Evolutionary conservation across 2,888 invertebrate species (phyloP).

Genomic region (Melieria picta): DNA sequence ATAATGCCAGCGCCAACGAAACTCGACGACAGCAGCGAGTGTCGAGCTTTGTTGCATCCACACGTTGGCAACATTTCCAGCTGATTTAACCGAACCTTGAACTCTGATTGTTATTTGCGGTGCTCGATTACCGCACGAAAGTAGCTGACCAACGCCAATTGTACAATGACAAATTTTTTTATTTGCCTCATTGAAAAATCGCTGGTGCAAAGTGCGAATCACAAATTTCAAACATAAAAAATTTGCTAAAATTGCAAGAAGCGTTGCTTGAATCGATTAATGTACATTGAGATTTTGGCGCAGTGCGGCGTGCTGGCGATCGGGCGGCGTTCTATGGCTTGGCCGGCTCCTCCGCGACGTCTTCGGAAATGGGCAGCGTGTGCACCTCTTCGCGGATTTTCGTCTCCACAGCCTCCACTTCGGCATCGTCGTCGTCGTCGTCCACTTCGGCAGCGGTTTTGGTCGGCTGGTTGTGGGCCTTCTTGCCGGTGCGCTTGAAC

Average conservation of each 20-base stretch:
- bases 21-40: background rate
- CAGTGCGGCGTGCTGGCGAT: background rate
- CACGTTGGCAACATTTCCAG: conserved; percentile 49
- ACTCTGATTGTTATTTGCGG: conserved; percentile 34
- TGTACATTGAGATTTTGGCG: conserved; percentile 18
- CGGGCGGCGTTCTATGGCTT: background rate
- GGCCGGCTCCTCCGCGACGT: conserved; percentile 5
- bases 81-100: conserved; percentile 58
- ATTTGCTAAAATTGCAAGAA: conserved; percentile 16
- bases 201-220: background rate
- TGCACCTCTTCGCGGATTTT: conserved; percentile 40
- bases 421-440: conserved; percentile 15
- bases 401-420: conserved; percentile 10
- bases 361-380: conserved; percentile 42
- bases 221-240: conserved; percentile 25
- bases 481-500: conserved; percentile 48
- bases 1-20: background rate
- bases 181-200: background rate
- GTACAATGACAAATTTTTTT: background rate
- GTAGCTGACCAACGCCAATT: background rate
- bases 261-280: conserved; percentile 1
- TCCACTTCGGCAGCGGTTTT: background rate
- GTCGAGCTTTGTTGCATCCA: conserved; percentile 3
- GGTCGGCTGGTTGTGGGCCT: background rate
- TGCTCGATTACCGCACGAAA: conserved; percentile 9